Conservation (phyloP, 2,888 invertebrate species). For the Lampropteryx suffumata region DNA sequence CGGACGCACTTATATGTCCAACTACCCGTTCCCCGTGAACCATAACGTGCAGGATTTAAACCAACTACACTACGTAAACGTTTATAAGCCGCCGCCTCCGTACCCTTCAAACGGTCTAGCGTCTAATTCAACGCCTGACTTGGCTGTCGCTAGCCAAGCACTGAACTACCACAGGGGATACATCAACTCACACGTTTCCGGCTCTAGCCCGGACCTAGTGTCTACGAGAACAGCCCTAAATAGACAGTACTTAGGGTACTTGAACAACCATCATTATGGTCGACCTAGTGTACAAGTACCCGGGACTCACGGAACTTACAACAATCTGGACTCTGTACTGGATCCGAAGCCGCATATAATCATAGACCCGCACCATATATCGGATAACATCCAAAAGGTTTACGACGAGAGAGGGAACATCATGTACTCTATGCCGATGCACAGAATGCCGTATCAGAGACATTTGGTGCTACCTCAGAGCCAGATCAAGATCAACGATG, state of each 20-base stretch:
- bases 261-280: conserved; percentile 59
- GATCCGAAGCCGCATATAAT: conserved; percentile 79
- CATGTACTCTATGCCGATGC: conserved; percentile 85
- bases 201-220: conserved; percentile 90
- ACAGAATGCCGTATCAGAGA: conserved; percentile 66
- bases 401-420: conserved; percentile 85
- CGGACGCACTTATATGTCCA: conserved; percentile 60
- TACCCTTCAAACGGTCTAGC: conserved; percentile 90
- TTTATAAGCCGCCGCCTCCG: conserved; percentile 93
- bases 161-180: conserved; percentile 73
- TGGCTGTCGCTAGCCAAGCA: conserved; percentile 88
- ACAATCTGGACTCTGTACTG: conserved; percentile 86
- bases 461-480: conserved; percentile 79
- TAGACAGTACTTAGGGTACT: conserved; percentile 68
- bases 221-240: conserved; percentile 86
- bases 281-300: conserved; percentile 56
- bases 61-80: conserved; percentile 84
- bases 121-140: conserved; percentile 92
- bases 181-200: conserved; percentile 84
- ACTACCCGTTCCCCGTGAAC: conserved; percentile 70
- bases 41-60: conserved; percentile 71
- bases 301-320: conserved; percentile 87
- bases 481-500: conserved; percentile 60
- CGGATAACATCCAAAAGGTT: conserved; percentile 84
- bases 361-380: conserved; percentile 81